phyloP scores from a whole-genome alignment of 2,113 vertebrate species.

The Eudorcas thomsonii region DNA sequence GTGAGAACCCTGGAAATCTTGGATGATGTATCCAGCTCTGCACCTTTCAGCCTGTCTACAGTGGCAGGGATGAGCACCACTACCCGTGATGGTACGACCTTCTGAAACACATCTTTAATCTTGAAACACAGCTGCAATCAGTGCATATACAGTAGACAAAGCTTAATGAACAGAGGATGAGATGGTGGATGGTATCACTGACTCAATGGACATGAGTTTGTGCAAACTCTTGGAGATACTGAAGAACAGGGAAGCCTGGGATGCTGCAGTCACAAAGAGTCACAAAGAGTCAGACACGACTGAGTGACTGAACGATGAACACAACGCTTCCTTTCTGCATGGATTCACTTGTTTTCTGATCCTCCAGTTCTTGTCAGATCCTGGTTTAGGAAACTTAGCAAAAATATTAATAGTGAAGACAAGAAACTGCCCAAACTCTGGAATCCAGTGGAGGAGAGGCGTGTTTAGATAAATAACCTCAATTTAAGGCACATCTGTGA shows the following conservation, averaged over 20 bases:
- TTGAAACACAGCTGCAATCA: not conserved
- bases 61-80: too few species aligned
- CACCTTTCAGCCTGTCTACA: not conserved
- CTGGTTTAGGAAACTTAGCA: not conserved
- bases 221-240: not conserved
- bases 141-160: not conserved
- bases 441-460: not conserved
- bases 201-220: not conserved
- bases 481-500: not conserved
- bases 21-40: not conserved
- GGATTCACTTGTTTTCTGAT: not conserved
- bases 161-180: not conserved
- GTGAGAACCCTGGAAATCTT: not conserved
- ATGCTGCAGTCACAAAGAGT: not conserved
- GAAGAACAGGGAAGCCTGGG: not conserved
- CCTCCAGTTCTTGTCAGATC: not conserved
- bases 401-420: not conserved
- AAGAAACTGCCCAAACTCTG: not conserved
- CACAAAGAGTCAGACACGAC: accelerated
- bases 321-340: not conserved
- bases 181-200: not conserved
- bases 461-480: not conserved
- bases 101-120: not conserved
- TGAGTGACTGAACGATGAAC: not conserved
- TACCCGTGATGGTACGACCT: not conserved